Evolutionary conservation across 1,140 invertebrate species (phyloP).

Genomic region (Zaprionus lachaisei): DNA sequence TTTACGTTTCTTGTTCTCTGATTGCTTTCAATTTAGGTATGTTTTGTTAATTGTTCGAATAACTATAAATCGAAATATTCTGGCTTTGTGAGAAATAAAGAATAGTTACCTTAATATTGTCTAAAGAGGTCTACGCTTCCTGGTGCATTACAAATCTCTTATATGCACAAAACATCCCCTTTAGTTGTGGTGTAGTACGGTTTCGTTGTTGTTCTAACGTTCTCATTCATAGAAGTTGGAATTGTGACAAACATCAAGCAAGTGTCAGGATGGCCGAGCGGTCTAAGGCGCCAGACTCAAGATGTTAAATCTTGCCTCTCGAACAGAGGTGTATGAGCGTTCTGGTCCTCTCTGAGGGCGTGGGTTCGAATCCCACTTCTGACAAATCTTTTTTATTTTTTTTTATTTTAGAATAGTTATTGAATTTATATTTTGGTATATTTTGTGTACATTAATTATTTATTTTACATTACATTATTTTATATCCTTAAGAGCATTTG

Average conservation of each 20-base stretch:
- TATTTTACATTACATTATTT: too few relatives aligned
- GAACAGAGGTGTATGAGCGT: slow-evolving; percentile 84
- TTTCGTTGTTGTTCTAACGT: not conserved
- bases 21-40: too few relatives aligned
- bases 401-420: not conserved
- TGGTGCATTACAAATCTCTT: too few relatives aligned
- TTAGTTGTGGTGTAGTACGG: not conserved
- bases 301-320: slow-evolving; percentile 59
- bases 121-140: not conserved
- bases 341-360: slow-evolving; percentile 94
- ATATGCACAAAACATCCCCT: too few relatives aligned
- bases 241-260: not conserved
- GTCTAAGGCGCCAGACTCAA: slow-evolving; percentile 91
- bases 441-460: too few relatives aligned
- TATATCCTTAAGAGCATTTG: too few relatives aligned
- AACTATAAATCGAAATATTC: not conserved
- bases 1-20: not conserved
- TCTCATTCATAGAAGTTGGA: slow-evolving; percentile 4
- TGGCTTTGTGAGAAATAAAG: not conserved
- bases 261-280: slow-evolving; percentile 88
- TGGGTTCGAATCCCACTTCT: slow-evolving; percentile 95
- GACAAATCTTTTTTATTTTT: slow-evolving; percentile 87
- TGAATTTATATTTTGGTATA: not conserved
- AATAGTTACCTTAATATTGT: not conserved
- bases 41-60: not conserved